phyloP scores from a whole-genome alignment of 2,888 invertebrate genomes.

The Pegoplata infirma region DNA sequence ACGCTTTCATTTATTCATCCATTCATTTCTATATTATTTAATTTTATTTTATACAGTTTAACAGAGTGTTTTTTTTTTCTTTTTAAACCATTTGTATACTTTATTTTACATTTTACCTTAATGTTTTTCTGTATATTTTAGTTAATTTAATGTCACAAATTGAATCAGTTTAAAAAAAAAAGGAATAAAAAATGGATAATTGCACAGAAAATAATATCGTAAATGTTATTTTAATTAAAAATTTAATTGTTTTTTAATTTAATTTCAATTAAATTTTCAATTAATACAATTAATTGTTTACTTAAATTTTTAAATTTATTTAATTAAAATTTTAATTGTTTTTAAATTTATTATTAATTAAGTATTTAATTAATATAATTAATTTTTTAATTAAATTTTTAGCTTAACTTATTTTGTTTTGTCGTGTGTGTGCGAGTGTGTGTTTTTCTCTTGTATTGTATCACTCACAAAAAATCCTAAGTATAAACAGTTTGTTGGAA shows the following conservation, averaged over 20 bases:
- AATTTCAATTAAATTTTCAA: not conserved
- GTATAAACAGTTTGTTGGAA: no score
- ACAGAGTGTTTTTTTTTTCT: conserved; percentile 8
- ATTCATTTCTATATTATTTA: conserved; percentile 41
- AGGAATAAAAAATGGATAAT: not conserved
- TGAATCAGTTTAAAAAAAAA: conserved; percentile 30
- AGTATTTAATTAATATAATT: no score
- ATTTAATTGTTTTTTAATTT: not conserved
- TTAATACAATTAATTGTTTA: no score
- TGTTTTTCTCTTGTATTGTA: no score
- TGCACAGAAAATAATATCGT: not conserved
- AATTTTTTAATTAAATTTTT: no score
- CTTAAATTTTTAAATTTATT: no score
- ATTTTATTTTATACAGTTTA: conserved; percentile 40
- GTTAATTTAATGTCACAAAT: conserved; percentile 49
- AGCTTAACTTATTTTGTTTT: no score
- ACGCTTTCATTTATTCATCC: conserved; percentile 26
- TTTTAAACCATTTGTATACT: conserved; percentile 16
- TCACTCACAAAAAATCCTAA: no score
- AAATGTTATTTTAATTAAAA: not conserved
- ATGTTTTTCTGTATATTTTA: conserved; percentile 17
- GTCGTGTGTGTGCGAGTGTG: no score
- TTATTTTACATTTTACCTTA: not conserved
- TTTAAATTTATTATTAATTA: no score
- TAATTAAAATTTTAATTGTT: no score